Evolutionary conservation across 2,113 vertebrate genomes (phyloP).

Genomic region (Rhegmatorhina hoffmannsi): DNA sequence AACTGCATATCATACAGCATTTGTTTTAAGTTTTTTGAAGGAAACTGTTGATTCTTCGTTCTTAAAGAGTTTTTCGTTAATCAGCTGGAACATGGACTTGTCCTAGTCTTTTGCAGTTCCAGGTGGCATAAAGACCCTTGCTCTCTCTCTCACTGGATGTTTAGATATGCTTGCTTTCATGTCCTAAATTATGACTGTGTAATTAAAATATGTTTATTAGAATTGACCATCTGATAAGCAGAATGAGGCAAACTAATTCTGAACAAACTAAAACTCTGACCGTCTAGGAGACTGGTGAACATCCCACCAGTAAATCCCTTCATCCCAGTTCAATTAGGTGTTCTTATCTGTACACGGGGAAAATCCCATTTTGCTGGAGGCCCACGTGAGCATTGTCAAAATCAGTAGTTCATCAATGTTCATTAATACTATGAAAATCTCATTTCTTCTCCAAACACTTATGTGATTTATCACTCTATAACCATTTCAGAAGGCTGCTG

Average conservation of each 20-base stretch:
- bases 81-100: not conserved
- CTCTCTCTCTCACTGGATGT: not conserved
- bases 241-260: not conserved
- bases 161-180: not conserved
- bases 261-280: not conserved
- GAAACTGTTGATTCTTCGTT: not conserved
- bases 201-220: not conserved
- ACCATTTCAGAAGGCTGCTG: not conserved
- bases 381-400: not conserved
- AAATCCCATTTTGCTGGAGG: not conserved
- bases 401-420: not conserved
- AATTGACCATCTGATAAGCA: not conserved
- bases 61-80: not conserved
- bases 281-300: not conserved
- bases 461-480: not conserved
- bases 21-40: not conserved
- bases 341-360: not conserved
- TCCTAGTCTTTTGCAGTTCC: not conserved
- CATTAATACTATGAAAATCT: not conserved
- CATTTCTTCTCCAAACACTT: not conserved
- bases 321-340: not conserved
- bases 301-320: not conserved
- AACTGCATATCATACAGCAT: not conserved
- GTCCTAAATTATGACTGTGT: not conserved
- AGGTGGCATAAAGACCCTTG: not conserved